Evolutionary conservation across 2,888 invertebrate genomes (phyloP).

Genomic region (Drosophila paranaensis): DNA sequence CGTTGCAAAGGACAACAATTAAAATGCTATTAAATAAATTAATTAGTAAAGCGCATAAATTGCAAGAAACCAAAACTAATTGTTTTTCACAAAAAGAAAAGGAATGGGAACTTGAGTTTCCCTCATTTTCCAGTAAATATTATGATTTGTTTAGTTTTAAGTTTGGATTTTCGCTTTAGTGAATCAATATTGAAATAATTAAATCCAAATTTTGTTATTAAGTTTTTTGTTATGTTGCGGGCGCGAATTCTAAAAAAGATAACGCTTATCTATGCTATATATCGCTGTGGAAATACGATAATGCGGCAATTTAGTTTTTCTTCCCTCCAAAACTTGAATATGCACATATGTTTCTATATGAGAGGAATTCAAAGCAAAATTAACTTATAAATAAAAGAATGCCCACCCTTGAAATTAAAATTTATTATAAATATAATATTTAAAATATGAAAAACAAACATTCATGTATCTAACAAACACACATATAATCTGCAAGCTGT

Average conservation of each 20-base stretch:
- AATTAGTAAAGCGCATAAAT: constrained; percentile 50
- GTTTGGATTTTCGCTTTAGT: constrained; percentile 46
- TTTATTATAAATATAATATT: constrained; percentile 42
- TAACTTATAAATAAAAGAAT: constrained; percentile 41
- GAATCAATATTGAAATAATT: constrained; percentile 28
- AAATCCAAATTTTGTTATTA: constrained; percentile 33
- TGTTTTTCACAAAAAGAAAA: constrained; percentile 4
- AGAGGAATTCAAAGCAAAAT: constrained; percentile 44
- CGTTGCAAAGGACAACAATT: constrained; percentile 35
- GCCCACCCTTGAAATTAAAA: constrained; percentile 72
- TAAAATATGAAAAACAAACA: constrained; percentile 36
- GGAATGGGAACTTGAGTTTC: background rate
- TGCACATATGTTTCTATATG: constrained; percentile 22
- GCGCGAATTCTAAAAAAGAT: constrained; percentile 42
- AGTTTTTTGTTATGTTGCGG: constrained; percentile 65
- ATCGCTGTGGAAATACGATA: constrained; percentile 14
- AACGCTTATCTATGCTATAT: constrained; percentile 53
- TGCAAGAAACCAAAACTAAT: constrained; percentile 19
- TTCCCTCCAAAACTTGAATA: constrained; percentile 13
- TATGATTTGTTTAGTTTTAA: constrained; percentile 28
- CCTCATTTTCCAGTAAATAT: constrained; percentile 4
- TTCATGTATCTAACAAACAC: constrained; percentile 46
- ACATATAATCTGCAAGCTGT: constrained; percentile 60
- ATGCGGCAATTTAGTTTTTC: constrained; percentile 17
- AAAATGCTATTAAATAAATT: constrained; percentile 64